Evolutionary conservation across 2,113 vertebrate genomes (phyloP).

Genomic region (Craseonycteris thonglongyai): DNA sequence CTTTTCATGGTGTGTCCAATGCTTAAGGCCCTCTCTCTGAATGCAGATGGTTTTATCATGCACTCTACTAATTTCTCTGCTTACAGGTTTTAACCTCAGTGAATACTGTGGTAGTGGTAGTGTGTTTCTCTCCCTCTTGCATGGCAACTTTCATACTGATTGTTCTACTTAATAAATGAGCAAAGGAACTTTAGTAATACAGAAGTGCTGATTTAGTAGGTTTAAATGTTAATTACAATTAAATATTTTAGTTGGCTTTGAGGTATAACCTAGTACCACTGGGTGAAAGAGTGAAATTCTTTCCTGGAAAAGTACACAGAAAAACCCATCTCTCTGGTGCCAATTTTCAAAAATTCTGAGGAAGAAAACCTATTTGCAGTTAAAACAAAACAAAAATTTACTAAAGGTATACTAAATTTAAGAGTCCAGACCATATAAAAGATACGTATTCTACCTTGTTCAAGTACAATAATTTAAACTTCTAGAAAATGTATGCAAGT

Average conservation of each 20-base stretch:
- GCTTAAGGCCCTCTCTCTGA: neutral
- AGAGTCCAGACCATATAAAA: neutral
- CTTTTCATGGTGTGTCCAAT: neutral
- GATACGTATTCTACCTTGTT: neutral
- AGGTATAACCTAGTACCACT: neutral
- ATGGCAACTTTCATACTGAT: neutral
- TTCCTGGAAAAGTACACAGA: neutral
- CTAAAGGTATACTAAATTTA: neutral
- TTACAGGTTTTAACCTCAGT: neutral
- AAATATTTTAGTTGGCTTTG: neutral
- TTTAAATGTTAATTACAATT: neutral
- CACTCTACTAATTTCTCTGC: neutral
- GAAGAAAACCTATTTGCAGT: neutral
- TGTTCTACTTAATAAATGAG: neutral
- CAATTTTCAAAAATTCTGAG: neutral
- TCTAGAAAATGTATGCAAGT: neutral
- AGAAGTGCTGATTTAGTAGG: neutral
- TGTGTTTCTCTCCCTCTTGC: neutral
- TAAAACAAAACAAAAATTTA: neutral
- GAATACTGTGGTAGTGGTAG: neutral
- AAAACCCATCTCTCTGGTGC: neutral
- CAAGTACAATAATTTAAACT: neutral
- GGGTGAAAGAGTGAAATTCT: neutral
- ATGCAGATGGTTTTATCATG: no score
- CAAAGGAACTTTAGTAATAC: neutral